phyloP scores from a whole-genome alignment of 2,888 invertebrate species.

The Macroteleia sp. region DNA sequence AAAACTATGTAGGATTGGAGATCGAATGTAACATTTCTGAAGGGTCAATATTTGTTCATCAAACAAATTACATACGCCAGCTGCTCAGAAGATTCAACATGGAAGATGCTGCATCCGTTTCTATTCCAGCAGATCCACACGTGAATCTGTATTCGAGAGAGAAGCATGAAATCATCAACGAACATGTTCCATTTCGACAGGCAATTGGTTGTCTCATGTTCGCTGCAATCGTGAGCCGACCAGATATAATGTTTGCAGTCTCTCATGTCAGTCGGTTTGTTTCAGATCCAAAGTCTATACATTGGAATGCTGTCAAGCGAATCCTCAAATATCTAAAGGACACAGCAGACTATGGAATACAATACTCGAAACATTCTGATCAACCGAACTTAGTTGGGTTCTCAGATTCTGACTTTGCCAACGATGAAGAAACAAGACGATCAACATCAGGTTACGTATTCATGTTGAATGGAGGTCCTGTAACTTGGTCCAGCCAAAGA shows the following conservation, averaged over 20 bases:
- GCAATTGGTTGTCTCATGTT: slow-evolving; percentile 53
- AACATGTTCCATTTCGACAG: slow-evolving; percentile 22
- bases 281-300: slow-evolving; percentile 11
- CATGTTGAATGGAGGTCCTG: slow-evolving; percentile 38
- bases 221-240: slow-evolving; percentile 42
- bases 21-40: too few relatives aligned
- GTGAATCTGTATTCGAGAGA: slow-evolving; percentile 10
- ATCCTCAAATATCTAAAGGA: slow-evolving; percentile 56
- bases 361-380: background rate
- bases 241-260: slow-evolving; percentile 60
- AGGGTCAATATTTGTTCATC: too few relatives aligned
- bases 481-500: slow-evolving; percentile 52
- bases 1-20: too few relatives aligned
- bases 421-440: slow-evolving; percentile 45
- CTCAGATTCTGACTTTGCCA: slow-evolving; percentile 57
- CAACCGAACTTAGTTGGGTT: slow-evolving; percentile 22
- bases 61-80: too few relatives aligned
- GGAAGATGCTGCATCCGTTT: slow-evolving; percentile 12
- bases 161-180: background rate
- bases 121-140: slow-evolving; percentile 28
- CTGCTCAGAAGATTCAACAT: slow-evolving; percentile 52
- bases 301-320: slow-evolving; percentile 58
- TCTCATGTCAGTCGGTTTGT: slow-evolving; percentile 45
- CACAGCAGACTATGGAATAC: slow-evolving; percentile 37
- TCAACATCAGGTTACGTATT: slow-evolving; percentile 58